phyloP scores from a whole-genome alignment of 2,797 vertebrate genomes.

The Channa striata region DNA sequence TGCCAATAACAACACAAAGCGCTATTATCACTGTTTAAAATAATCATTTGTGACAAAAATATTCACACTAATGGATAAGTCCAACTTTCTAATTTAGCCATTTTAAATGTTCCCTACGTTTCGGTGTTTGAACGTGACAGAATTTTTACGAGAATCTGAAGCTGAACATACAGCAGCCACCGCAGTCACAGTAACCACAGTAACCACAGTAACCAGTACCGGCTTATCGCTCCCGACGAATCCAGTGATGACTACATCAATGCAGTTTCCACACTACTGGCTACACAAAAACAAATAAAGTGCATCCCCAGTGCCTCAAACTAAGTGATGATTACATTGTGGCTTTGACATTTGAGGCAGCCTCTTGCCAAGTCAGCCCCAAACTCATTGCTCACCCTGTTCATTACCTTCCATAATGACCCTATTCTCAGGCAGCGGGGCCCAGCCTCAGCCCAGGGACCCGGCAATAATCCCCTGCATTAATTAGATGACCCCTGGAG shows the following conservation, averaged over 20 bases:
- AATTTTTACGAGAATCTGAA: too few species aligned
- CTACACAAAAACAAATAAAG: slow-evolving; percentile 59
- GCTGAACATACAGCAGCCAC: background rate
- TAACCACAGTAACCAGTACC: background rate
- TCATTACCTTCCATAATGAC: slow-evolving; percentile 78
- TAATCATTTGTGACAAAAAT: too few species aligned
- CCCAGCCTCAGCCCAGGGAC: slow-evolving; percentile 66
- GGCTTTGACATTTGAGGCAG: slow-evolving; percentile 72
- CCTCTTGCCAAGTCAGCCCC: slow-evolving; percentile 62
- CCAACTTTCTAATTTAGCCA: too few species aligned
- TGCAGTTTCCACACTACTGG: slow-evolving; percentile 59
- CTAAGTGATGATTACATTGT: slow-evolving; percentile 71
- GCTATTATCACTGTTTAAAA: too few species aligned
- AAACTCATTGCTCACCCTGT: slow-evolving; percentile 76
- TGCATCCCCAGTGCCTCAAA: slow-evolving; percentile 51
- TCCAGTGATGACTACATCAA: slow-evolving; percentile 54
- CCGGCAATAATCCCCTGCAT: slow-evolving; percentile 74
- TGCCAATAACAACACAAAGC: too few species aligned
- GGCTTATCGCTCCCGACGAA: slow-evolving; percentile 20
- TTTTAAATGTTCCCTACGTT: too few species aligned
- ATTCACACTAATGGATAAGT: too few species aligned
- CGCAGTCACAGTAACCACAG: background rate
- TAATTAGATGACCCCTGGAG: slow-evolving; percentile 79
- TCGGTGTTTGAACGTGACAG: too few species aligned
- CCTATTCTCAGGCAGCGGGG: slow-evolving; percentile 65